Percentiles rank a stretch among this genome's conserved stretches.
phyloP scores from a whole-genome alignment of 2,888 invertebrate species.

The Leistus spinibarbis region DNA sequence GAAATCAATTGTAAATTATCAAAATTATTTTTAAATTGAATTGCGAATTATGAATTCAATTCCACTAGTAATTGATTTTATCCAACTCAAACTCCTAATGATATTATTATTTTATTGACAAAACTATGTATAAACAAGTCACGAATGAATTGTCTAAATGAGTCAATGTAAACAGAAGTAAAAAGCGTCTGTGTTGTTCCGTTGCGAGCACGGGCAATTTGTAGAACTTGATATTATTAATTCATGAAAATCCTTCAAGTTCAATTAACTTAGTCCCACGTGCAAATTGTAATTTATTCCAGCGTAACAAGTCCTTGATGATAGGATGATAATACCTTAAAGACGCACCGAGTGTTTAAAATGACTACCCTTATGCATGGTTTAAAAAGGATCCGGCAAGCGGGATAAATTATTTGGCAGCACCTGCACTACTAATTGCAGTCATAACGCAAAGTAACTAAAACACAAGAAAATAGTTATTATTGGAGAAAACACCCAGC shows the following conservation, averaged over 20 bases:
- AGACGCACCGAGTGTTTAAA: conserved; percentile 32
- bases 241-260: conserved; percentile 25
- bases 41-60: too few species aligned
- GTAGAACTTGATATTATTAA: conserved; percentile 15
- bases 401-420: conserved; percentile 29
- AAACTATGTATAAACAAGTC: too few species aligned
- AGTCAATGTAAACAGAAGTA: too few species aligned
- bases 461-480: background rate
- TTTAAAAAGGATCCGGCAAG: conserved; percentile 24
- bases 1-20: too few species aligned
- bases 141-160: too few species aligned
- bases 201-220: too few species aligned
- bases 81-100: too few species aligned
- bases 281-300: conserved; percentile 27
- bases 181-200: too few species aligned
- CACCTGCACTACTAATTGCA: conserved; percentile 32
- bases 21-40: too few species aligned
- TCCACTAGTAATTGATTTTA: too few species aligned
- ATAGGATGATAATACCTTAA: conserved; percentile 31
- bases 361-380: conserved; percentile 16
- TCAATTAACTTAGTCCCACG: conserved; percentile 21
- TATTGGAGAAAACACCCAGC: background rate
- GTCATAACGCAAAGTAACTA: background rate
- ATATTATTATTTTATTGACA: too few species aligned
- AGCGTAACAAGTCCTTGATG: conserved; percentile 29